Conservation (phyloP, 2,888 invertebrate species). For the Argyresthia albistria region DNA sequence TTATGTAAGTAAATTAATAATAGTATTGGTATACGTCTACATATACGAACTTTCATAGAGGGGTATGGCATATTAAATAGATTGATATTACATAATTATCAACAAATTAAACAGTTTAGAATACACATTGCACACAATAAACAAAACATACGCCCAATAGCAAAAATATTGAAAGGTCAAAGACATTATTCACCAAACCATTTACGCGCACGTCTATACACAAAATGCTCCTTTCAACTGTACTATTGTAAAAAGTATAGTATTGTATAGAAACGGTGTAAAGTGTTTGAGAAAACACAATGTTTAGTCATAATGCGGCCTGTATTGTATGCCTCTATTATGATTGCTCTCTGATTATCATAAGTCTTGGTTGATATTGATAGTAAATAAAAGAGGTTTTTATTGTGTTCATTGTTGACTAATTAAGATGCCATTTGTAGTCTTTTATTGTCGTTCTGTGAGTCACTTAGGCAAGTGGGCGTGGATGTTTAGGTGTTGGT, state of each 20-base stretch:
- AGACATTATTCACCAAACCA: conserved; percentile 33
- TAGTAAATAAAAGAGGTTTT: conserved; percentile 34
- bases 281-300: conserved; percentile 45
- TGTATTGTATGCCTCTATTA: conserved; percentile 41
- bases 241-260: conserved; percentile 38
- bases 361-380: conserved; percentile 22
- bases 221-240: conserved; percentile 40
- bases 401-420: conserved; percentile 43
- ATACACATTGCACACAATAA: not conserved
- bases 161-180: conserved; percentile 28
- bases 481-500: conserved; percentile 25
- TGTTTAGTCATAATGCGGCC: conserved; percentile 24
- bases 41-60: too few species aligned
- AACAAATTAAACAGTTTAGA: too few species aligned
- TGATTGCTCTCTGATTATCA: conserved; percentile 39
- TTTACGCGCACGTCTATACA: conserved; percentile 39
- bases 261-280: conserved; percentile 40
- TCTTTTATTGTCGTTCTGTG: conserved; percentile 39
- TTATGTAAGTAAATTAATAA: too few species aligned
- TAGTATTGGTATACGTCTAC: not conserved
- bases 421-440: conserved; percentile 44
- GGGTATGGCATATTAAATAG: not conserved
- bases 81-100: not conserved
- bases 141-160: not conserved
- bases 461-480: conserved; percentile 46